These are phyloP conservation scores for Anoncus sp. DNA, from an alignment of 2,888 invertebrate genomes.

Conservation along the genomic window DNA sequence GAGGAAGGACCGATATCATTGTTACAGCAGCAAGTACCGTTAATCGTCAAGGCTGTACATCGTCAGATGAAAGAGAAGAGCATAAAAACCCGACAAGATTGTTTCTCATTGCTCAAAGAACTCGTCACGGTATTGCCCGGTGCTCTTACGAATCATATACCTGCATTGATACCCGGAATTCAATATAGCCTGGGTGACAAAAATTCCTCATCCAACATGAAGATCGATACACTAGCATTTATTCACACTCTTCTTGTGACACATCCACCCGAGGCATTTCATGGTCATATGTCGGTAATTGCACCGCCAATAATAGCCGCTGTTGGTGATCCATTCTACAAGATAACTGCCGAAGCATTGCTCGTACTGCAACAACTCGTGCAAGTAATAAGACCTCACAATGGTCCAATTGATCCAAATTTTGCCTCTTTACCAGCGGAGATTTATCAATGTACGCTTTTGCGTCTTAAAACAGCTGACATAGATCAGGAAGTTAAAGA, in stretches of 20 bases:
- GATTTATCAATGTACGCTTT: slow-evolving; percentile 93
- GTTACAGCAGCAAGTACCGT: slow-evolving; percentile 87
- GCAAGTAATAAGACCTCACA: slow-evolving; percentile 94
- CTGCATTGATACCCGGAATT: slow-evolving; percentile 94
- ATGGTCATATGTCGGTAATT: slow-evolving; percentile 90
- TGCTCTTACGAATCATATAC: slow-evolving; percentile 93
- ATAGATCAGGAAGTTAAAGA: slow-evolving; percentile 99
- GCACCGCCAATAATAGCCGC: slow-evolving; percentile 94
- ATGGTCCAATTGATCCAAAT: slow-evolving; percentile 86
- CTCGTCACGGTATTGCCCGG: slow-evolving; percentile 95
- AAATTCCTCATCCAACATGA: slow-evolving; percentile 98
- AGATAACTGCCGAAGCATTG: slow-evolving; percentile 98
- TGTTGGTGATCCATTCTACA: slow-evolving; percentile 98
- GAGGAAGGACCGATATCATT: slow-evolving; percentile 88
- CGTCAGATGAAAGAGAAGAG: slow-evolving; percentile 94
- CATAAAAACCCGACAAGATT: slow-evolving; percentile 95
- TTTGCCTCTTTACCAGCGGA: slow-evolving; percentile 91
- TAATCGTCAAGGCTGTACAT: slow-evolving; percentile 94
- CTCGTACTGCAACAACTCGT: slow-evolving; percentile 97
- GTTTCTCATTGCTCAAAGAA: slow-evolving; percentile 95
- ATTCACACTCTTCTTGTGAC: slow-evolving; percentile 92
- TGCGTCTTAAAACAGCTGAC: slow-evolving; percentile 95
- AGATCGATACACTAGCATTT: slow-evolving; percentile 98
- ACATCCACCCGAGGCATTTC: slow-evolving; percentile 92
- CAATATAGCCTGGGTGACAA: slow-evolving; percentile 95